Evolutionary conservation across 2,888 invertebrate genomes (phyloP).

Genomic region (Agrotis ipsilon): DNA sequence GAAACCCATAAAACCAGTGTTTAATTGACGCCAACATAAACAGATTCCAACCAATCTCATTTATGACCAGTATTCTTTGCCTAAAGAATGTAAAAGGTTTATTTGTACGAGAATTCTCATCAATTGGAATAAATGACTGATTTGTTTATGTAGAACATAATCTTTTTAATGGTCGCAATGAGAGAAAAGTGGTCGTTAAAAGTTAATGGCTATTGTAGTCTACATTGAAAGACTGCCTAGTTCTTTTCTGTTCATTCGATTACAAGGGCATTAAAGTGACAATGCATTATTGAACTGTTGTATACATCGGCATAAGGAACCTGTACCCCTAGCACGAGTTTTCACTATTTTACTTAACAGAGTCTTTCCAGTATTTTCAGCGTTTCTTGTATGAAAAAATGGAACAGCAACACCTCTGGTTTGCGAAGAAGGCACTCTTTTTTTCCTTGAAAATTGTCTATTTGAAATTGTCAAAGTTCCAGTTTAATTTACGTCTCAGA

Average conservation of each 20-base stretch:
- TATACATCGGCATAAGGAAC: too few relatives aligned
- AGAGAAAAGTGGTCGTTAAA: slow-evolving; percentile 47
- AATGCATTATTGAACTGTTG: not conserved
- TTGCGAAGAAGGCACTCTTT: too few relatives aligned
- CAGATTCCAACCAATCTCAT: slow-evolving; percentile 35
- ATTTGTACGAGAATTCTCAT: slow-evolving; percentile 50
- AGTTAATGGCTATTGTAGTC: slow-evolving; percentile 18
- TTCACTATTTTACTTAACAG: too few relatives aligned
- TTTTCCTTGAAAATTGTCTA: too few relatives aligned
- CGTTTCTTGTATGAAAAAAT: too few relatives aligned
- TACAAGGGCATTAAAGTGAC: not conserved
- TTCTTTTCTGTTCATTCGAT: slow-evolving; percentile 14
- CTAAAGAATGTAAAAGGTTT: slow-evolving; percentile 41
- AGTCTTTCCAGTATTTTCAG: too few relatives aligned
- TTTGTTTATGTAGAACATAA: slow-evolving; percentile 49
- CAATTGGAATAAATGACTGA: slow-evolving; percentile 46
- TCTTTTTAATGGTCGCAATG: slow-evolving; percentile 57
- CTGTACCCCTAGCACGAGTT: too few relatives aligned
- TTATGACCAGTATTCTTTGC: slow-evolving; percentile 21
- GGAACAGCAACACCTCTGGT: too few relatives aligned
- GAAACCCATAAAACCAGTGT: slow-evolving; percentile 21
- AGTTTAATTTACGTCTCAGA: too few relatives aligned
- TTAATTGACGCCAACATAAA: slow-evolving; percentile 41
- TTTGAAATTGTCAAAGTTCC: too few relatives aligned
- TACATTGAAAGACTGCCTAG: slow-evolving; percentile 8